phyloP scores from a whole-genome alignment of 2,888 invertebrate genomes.

The Phorcus lineatus region DNA sequence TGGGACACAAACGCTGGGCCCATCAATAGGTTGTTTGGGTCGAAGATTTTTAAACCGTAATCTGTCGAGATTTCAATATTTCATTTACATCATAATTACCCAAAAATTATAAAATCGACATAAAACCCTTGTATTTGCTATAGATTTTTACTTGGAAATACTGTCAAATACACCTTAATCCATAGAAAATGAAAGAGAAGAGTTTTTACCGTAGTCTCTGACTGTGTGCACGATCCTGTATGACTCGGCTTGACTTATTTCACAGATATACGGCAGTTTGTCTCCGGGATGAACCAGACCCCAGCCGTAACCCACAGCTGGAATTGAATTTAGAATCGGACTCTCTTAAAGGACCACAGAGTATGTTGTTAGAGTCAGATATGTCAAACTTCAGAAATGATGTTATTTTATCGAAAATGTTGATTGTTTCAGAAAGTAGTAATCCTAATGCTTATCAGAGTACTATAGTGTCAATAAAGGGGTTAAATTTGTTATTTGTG shows the following conservation, averaged over 20 bases:
- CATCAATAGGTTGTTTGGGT: slow-evolving; percentile 87
- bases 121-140: too few relatives aligned
- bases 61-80: background rate
- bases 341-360: too few relatives aligned
- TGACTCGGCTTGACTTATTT: slow-evolving; percentile 58
- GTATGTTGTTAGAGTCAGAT: too few relatives aligned
- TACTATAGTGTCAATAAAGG: too few relatives aligned
- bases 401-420: too few relatives aligned
- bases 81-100: background rate
- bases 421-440: too few relatives aligned
- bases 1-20: slow-evolving; percentile 94
- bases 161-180: too few relatives aligned
- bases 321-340: background rate
- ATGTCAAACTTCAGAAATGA: too few relatives aligned
- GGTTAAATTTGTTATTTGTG: too few relatives aligned
- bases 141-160: too few relatives aligned
- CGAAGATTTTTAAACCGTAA: slow-evolving; percentile 74
- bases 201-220: slow-evolving; percentile 61
- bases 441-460: too few relatives aligned
- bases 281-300: slow-evolving; percentile 39
- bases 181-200: background rate
- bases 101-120: too few relatives aligned
- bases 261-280: slow-evolving; percentile 63
- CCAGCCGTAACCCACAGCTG: slow-evolving; percentile 60
- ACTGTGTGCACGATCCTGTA: slow-evolving; percentile 54